phyloP scores from a whole-genome alignment of 1,140 invertebrate genomes.

The Bilobella aurantiaca region DNA sequence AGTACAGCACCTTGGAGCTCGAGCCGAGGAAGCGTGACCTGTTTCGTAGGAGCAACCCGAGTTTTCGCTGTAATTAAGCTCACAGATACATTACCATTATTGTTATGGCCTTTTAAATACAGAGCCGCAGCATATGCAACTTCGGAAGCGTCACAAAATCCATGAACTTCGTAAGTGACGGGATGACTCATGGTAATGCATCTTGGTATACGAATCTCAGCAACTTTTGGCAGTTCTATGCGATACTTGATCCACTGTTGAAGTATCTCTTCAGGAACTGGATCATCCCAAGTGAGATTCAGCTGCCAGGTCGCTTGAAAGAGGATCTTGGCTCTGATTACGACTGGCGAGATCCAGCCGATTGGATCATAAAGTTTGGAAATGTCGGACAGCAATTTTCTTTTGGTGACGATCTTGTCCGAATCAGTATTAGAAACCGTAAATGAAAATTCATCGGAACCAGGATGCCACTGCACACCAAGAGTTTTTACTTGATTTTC shows the following conservation, averaged over 20 bases:
- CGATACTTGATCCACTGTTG: conserved; percentile 28
- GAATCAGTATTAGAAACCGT: conserved; percentile 23
- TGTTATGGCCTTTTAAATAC: not conserved
- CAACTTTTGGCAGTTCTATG: not conserved
- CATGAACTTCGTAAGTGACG: not conserved
- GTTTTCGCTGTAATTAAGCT: conserved; percentile 17
- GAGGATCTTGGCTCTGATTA: conserved; percentile 36
- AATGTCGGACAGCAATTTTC: conserved; percentile 15
- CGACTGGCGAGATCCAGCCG: conserved; percentile 21
- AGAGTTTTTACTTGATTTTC: conserved; percentile 1
- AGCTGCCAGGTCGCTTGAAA: conserved; percentile 37
- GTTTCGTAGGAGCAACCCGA: conserved; percentile 18
- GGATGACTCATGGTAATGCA: not conserved
- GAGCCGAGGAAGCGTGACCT: conserved; percentile 20
- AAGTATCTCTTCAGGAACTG: conserved; percentile 26
- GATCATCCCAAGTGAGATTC: conserved; percentile 38
- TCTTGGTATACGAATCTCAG: not conserved
- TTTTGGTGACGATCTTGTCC: conserved; percentile 30
- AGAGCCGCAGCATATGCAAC: not conserved
- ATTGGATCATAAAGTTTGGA: conserved; percentile 17
- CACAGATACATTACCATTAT: not conserved
- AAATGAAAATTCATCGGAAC: not conserved
- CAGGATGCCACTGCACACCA: conserved; percentile 1
- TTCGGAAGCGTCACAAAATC: conserved; percentile 11
- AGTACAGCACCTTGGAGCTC: conserved; percentile 22